These are phyloP conservation scores for Autographa pulchrina DNA, from an alignment of 2,888 invertebrate species.

Conservation along the genomic window DNA sequence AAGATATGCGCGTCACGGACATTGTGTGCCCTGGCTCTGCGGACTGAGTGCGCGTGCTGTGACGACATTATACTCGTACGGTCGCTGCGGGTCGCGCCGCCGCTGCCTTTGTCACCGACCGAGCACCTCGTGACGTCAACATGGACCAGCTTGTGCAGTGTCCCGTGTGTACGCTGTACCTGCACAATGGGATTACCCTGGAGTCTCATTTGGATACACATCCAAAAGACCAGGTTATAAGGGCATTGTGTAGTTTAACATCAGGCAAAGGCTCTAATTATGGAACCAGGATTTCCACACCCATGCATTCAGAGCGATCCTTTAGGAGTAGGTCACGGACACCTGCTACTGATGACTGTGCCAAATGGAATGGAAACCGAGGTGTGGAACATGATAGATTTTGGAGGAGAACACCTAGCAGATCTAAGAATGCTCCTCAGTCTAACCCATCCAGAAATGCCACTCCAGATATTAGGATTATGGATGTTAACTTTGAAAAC, in stretches of 20 bases:
- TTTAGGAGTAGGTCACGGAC: constrained; percentile 82
- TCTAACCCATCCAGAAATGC: constrained; percentile 73
- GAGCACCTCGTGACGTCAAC: constrained; percentile 57
- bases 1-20: constrained; percentile 84
- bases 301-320: constrained; percentile 80
- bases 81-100: constrained; percentile 48
- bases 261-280: constrained; percentile 82
- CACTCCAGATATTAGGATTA: constrained; percentile 78
- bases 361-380: constrained; percentile 74
- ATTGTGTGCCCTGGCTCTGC: constrained; percentile 74
- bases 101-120: constrained; percentile 47
- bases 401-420: constrained; percentile 82
- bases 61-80: constrained; percentile 67
- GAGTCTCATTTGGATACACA: constrained; percentile 95
- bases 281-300: constrained; percentile 82
- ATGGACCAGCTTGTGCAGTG: constrained; percentile 90
- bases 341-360: constrained; percentile 78
- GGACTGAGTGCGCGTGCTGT: constrained; percentile 74
- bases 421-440: constrained; percentile 72
- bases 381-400: constrained; percentile 79
- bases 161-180: constrained; percentile 95
- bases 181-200: constrained; percentile 95
- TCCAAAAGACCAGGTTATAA: constrained; percentile 96
- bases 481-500: constrained; percentile 77
- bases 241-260: constrained; percentile 91